Percentiles rank a stretch among this genome's conserved stretches.
These are phyloP conservation scores for Mus spretus DNA, from an alignment of 2,797 vertebrate species.

Conservation along the genomic window DNA sequence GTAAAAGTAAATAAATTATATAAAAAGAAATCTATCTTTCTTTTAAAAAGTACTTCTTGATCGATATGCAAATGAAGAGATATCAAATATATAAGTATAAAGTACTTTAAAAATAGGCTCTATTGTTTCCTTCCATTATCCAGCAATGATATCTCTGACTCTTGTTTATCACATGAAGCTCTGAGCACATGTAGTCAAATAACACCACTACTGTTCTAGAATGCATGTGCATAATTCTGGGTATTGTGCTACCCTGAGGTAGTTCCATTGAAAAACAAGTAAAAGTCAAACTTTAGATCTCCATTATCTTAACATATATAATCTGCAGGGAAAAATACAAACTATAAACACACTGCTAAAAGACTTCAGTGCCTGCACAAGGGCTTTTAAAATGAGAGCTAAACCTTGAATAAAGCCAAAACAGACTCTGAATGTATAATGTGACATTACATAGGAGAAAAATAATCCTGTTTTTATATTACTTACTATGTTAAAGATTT, in stretches of 20 bases:
- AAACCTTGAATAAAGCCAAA: neutral
- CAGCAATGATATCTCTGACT: neutral
- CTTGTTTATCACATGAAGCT: rapidly evolving
- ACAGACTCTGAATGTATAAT: neutral
- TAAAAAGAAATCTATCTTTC: neutral
- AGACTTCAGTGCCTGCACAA: neutral
- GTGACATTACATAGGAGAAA: neutral
- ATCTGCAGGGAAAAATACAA: neutral
- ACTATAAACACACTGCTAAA: neutral
- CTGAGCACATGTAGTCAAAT: neutral
- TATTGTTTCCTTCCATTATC: neutral
- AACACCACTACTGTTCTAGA: neutral
- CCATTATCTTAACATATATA: neutral
- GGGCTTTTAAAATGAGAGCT: neutral
- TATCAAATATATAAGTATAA: neutral
- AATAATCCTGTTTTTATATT: neutral
- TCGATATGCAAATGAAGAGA: neutral
- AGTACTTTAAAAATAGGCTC: neutral
- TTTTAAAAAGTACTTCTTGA: neutral
- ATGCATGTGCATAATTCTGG: neutral
- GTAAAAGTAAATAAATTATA: neutral
- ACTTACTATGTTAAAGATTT: neutral
- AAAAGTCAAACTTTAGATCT: constrained; percentile 3
- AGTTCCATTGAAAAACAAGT: constrained; percentile 28
- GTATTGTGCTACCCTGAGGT: neutral